A percentile compares a stretch with the other conserved stretches of the same genome.
Evolutionary conservation across 2,797 vertebrate species (phyloP).

Genomic region (Melanotaenia nigrans): DNA sequence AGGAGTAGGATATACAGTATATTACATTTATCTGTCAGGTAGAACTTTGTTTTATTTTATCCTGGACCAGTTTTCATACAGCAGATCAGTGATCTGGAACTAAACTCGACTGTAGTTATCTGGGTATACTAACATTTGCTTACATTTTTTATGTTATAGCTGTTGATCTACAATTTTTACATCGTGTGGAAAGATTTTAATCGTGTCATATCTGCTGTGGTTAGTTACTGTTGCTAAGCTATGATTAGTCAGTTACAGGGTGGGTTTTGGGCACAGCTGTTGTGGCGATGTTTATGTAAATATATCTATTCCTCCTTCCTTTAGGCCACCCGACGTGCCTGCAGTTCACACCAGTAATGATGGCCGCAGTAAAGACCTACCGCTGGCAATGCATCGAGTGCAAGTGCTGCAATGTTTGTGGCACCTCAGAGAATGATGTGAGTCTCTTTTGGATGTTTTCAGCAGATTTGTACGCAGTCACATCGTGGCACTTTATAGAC

Average conservation of each 20-base stretch:
- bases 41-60: background rate
- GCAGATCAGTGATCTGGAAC: no score
- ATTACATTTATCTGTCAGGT: no score
- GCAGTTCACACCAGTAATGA: slow-evolving; percentile 98
- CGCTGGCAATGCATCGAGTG: slow-evolving; percentile 99
- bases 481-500: background rate
- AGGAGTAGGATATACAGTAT: background rate
- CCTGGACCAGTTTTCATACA: background rate
- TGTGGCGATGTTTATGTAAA: background rate
- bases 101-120: no score
- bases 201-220: background rate
- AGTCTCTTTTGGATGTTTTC: slow-evolving; percentile 57
- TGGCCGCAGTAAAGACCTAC: slow-evolving; percentile 97
- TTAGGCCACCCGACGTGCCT: slow-evolving; percentile 94
- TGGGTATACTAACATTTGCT: no score
- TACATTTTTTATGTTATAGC: no score
- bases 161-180: background rate
- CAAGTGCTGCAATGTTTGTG: slow-evolving; percentile 98
- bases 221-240: background rate
- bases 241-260: background rate
- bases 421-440: slow-evolving; percentile 96
- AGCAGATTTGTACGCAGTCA: background rate
- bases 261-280: no score
- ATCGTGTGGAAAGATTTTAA: background rate
- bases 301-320: background rate